phyloP scores from a whole-genome alignment of 1,140 invertebrate species.

The Aphaenogaster rudis region DNA sequence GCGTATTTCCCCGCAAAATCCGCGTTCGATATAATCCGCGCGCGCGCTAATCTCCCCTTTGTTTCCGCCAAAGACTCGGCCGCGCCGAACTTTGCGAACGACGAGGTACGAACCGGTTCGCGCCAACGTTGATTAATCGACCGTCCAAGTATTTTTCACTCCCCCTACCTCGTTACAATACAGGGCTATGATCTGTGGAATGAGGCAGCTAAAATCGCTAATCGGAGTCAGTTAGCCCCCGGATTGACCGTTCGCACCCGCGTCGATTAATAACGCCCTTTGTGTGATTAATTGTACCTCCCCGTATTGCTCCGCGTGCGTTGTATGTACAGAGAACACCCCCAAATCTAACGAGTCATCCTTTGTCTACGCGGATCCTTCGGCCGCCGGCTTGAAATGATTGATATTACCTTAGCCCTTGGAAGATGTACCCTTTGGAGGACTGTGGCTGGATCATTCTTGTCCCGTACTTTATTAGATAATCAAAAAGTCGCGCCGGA shows the following conservation, averaged over 20 bases:
- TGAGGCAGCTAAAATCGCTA: slow-evolving; percentile 53
- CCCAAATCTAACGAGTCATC: not conserved
- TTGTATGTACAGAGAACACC: too few species aligned
- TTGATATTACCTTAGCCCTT: not conserved
- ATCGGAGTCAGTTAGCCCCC: slow-evolving; percentile 47
- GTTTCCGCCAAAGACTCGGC: slow-evolving; percentile 41
- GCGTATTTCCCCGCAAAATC: slow-evolving; percentile 34
- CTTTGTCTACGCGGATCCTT: not conserved
- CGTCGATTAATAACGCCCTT: slow-evolving; percentile 47
- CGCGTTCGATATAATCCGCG: slow-evolving; percentile 43
- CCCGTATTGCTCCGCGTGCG: not conserved
- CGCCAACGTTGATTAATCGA: slow-evolving; percentile 50
- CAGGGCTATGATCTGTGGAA: slow-evolving; percentile 16
- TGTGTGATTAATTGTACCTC: slow-evolving; percentile 28
- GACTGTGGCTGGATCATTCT: too few species aligned
- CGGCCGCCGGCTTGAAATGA: not conserved
- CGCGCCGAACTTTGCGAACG: slow-evolving; percentile 1
- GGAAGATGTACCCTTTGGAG: too few species aligned
- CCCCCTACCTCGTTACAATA: slow-evolving; percentile 9
- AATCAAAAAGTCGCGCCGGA: too few species aligned
- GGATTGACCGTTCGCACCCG: slow-evolving; percentile 23
- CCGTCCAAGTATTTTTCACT: slow-evolving; percentile 32
- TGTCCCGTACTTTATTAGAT: too few species aligned
- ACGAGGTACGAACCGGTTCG: not conserved
- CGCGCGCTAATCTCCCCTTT: slow-evolving; percentile 28